phyloP scores from a whole-genome alignment of 2,888 invertebrate genomes.

The Andrena fulva region DNA sequence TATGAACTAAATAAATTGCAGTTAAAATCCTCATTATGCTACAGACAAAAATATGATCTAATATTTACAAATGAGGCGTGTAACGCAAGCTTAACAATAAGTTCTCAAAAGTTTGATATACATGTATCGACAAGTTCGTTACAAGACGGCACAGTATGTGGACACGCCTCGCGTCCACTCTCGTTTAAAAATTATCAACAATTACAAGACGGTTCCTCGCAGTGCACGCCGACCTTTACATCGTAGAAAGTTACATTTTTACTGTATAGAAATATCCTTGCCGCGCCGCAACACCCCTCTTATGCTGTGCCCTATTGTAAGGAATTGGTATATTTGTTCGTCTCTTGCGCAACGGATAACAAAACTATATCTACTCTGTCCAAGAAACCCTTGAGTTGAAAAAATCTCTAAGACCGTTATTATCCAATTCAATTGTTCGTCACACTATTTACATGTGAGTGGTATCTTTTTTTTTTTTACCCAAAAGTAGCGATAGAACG shows the following conservation, averaged over 20 bases:
- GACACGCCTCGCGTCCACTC: constrained; percentile 25
- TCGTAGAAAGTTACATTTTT: constrained; percentile 37
- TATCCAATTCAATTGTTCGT: constrained; percentile 79
- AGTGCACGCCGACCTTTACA: constrained; percentile 29
- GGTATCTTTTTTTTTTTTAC: constrained; percentile 59
- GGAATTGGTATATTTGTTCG: constrained; percentile 65
- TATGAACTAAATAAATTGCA: constrained; percentile 83
- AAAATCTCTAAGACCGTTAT: constrained; percentile 79
- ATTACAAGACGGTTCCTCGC: constrained; percentile 39
- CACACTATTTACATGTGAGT: constrained; percentile 83
- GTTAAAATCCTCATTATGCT: constrained; percentile 83
- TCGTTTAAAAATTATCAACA: constrained; percentile 49
- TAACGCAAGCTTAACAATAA: constrained; percentile 81
- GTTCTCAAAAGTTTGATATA: constrained; percentile 59
- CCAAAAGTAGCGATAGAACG: constrained; percentile 76
- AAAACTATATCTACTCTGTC: constrained; percentile 73
- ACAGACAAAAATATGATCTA: constrained; percentile 84
- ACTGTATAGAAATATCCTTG: constrained; percentile 37
- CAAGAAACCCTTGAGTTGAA: constrained; percentile 66
- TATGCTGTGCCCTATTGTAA: constrained; percentile 72
- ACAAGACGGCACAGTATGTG: constrained; percentile 72
- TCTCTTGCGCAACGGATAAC: constrained; percentile 77
- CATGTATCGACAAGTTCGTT: constrained; percentile 65
- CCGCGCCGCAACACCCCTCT: constrained; percentile 36
- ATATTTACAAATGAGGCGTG: constrained; percentile 84